A percentile compares a stretch with the other conserved stretches of the same genome.
phyloP scores from a whole-genome alignment of 2,797 vertebrate species.

The Prionace glauca region DNA sequence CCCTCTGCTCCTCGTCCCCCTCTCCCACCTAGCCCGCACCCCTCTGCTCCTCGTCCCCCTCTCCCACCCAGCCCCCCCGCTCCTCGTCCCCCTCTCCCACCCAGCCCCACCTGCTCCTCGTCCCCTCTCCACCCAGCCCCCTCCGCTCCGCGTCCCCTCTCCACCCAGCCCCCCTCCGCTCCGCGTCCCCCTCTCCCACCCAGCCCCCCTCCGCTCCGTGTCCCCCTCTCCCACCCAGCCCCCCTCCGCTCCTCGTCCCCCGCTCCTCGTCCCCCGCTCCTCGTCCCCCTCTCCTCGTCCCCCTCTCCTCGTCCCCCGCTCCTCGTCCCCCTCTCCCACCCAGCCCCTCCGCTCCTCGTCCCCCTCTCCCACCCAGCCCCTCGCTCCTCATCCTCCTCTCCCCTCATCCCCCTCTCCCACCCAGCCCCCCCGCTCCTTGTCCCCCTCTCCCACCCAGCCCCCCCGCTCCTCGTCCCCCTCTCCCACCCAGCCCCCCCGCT shows the following conservation, averaged over 20 bases:
- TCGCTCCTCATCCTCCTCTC: not conserved
- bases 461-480: no score
- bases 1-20: no score
- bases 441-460: not conserved
- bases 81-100: not conserved
- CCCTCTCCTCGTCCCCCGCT: not conserved
- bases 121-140: not conserved
- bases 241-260: not conserved
- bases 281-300: not conserved
- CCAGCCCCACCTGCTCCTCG: not conserved
- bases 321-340: not conserved
- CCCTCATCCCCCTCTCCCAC: not conserved
- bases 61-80: not conserved
- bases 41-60: no score
- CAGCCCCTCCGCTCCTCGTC: not conserved
- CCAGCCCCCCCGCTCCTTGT: not conserved
- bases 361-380: not conserved
- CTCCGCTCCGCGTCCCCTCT: not conserved
- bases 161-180: not conserved
- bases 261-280: not conserved
- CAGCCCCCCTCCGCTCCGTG: rapidly evolving
- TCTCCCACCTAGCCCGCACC: not conserved
- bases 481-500: no score
- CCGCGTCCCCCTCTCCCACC: no score
- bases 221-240: not conserved